These are phyloP conservation scores for Ptilonorhynchus violaceus DNA, from an alignment of 2,113 vertebrate species.

Conservation along the genomic window DNA sequence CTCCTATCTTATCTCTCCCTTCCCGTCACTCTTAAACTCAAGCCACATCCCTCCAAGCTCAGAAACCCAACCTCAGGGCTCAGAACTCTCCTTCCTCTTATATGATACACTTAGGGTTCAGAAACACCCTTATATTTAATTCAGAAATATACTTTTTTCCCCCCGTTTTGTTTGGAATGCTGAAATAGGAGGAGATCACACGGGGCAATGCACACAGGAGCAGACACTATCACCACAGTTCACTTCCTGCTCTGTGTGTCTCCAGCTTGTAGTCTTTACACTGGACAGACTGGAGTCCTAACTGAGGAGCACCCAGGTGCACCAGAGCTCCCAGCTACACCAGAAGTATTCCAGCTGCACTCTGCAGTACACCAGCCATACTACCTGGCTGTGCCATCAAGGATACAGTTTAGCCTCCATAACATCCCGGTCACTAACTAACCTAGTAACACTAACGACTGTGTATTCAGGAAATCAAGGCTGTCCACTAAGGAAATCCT, in stretches of 20 bases:
- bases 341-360: not conserved
- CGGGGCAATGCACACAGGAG: not conserved
- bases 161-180: not conserved
- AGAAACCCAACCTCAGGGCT: slow-evolving; percentile 28
- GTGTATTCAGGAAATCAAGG: not conserved
- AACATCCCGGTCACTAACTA: not conserved
- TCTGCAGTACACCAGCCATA: not conserved
- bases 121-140: not conserved
- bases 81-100: slow-evolving; percentile 1
- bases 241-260: not conserved
- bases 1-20: not conserved
- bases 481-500: not conserved
- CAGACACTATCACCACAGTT: not conserved
- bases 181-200: not conserved
- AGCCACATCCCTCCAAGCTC: slow-evolving; percentile 58
- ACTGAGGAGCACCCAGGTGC: not conserved
- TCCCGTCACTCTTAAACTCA: not conserved
- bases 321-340: not conserved
- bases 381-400: not conserved
- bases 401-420: not conserved
- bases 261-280: not conserved
- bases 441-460: not conserved
- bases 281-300: not conserved
- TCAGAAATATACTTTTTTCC: not conserved
- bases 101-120: not conserved